Percentiles rank a stretch among this genome's conserved stretches.
Conservation (phyloP, 1,140 invertebrate species). For the Hormaphis cornu region DNA sequence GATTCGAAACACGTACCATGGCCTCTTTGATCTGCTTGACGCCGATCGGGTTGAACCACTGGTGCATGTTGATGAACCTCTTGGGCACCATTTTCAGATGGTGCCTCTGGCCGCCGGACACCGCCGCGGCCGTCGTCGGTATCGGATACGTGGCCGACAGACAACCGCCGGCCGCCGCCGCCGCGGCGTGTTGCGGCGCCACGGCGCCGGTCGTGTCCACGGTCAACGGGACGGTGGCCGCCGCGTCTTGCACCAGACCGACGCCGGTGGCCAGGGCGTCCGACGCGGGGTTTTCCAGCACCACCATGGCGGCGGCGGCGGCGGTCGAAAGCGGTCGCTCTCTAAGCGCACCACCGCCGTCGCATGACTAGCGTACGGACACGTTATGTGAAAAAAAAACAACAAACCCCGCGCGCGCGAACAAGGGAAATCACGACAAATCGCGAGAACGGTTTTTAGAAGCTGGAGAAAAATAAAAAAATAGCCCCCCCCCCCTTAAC, state of each 20-base stretch:
- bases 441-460: too few relatives aligned
- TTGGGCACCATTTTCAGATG: conserved; percentile 76
- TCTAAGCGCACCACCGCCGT: not conserved
- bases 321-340: not conserved
- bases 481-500: too few relatives aligned
- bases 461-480: too few relatives aligned
- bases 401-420: conserved; percentile 26
- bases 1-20: conserved; percentile 51
- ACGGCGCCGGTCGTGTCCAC: conserved; percentile 29
- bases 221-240: conserved; percentile 12
- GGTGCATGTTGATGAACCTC: conserved; percentile 76
- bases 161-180: conserved; percentile 1
- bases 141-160: conserved; percentile 28
- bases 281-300: conserved; percentile 55
- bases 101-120: conserved; percentile 38
- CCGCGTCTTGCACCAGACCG: conserved; percentile 36
- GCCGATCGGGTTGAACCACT: conserved; percentile 70
- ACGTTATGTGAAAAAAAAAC: conserved; percentile 36
- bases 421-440: not conserved
- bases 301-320: conserved; percentile 52
- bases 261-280: conserved; percentile 47
- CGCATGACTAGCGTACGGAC: not conserved
- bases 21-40: conserved; percentile 51
- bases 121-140: conserved; percentile 24
- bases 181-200: conserved; percentile 11